Evolutionary conservation across 2,113 vertebrate species (phyloP).

Genomic region (Corythornis madagascariensis): DNA sequence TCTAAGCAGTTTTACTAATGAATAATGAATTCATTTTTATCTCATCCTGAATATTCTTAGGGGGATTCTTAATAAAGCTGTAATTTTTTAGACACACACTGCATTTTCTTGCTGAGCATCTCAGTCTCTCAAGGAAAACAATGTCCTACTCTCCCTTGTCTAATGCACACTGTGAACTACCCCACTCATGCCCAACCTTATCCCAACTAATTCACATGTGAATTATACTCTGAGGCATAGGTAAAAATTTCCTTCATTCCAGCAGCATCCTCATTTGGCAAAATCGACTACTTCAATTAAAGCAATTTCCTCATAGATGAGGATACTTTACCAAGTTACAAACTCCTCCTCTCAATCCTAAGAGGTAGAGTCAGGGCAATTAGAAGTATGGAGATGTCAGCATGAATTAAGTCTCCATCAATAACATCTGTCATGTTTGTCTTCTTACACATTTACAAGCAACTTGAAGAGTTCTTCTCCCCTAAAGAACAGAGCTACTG

Average conservation of each 20-base stretch:
- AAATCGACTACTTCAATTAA: neutral
- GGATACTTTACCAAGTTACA: neutral
- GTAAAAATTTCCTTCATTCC: neutral
- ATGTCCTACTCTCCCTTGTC: neutral
- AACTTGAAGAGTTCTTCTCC: neutral
- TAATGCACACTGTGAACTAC: neutral
- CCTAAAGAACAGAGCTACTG: neutral
- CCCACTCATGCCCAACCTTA: neutral
- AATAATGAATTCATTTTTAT: conserved; percentile 38
- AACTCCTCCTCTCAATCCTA: neutral
- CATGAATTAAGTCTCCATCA: neutral
- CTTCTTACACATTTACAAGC: neutral
- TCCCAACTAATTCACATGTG: neutral
- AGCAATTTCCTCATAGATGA: neutral
- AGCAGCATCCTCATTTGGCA: neutral
- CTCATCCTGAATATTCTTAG: neutral
- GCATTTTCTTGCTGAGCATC: neutral
- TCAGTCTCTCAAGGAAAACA: neutral
- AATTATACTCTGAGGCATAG: neutral
- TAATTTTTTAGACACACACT: neutral
- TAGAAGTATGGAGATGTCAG: neutral
- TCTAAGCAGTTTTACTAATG: conserved; percentile 30
- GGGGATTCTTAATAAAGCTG: conserved; percentile 11
- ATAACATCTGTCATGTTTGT: neutral
- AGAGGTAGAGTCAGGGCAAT: neutral